Evolutionary conservation across 2,888 invertebrate genomes (phyloP), one percentile per base, ranked within the genome.

Genomic region (Drosophila tanythrix): DNA sequence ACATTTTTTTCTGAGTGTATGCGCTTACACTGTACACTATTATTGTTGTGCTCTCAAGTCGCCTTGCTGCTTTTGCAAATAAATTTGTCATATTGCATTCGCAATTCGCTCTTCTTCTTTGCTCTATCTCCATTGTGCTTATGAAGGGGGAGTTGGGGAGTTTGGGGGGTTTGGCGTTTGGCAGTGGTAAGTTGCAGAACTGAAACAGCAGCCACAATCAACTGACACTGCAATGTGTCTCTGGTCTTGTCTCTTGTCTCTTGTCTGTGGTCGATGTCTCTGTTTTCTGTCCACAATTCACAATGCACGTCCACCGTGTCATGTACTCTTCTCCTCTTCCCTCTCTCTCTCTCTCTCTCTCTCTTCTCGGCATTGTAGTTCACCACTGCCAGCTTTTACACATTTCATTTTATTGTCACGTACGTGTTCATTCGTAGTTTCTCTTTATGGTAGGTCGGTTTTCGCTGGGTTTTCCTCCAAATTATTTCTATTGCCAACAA

Each of bases 371-470:
- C 43, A 51, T 18, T 18, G 15, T 25, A 71, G 57, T 69, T 70
- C 55, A 36, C 74, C 74, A 75, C 60, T 57, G 65, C 66, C 82
- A 72, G 74, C 76, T 70, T 76, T 85, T 82, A 88, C 83, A 89
- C 90, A 89, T 85, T 89, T 88, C 90, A 80, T 88, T 89, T 89
- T 89, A 87, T 91, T 89, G 90, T 89, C 89, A 91, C 91, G 88
- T 91, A 83, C 81, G 76, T 75, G 74, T 78, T 88, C 74, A 73
- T 71, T 77, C 72, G 75, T 61, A 72, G 81, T 76, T 82, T 75
- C 89, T 76, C 73, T 87, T 81, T 87, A 88, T 85, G 83, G 90
- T 72, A 79, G 85, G 71, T 76, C 73, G 85, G 68, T 40, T 33
- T 61, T 66, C 68, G 25, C 8, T 46, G 21, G 74, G 64, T 82